phyloP scores from a whole-genome alignment of 92 coral and sea anemone species.

The Virgularia gustaviana region DNA sequence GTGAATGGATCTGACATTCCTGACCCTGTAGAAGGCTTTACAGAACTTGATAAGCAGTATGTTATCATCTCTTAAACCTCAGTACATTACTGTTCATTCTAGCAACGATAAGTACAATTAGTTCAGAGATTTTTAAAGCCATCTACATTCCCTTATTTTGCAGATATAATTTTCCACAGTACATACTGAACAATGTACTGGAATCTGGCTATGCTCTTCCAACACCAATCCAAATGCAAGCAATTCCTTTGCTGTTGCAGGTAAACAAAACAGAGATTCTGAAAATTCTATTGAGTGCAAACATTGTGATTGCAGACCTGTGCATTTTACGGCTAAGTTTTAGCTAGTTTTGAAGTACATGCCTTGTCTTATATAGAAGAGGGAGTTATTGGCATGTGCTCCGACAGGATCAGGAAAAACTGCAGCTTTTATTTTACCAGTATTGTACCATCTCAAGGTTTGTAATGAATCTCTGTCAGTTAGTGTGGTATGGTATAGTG shows the following conservation, averaged over 20 bases:
- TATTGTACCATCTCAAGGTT: constrained; percentile 83
- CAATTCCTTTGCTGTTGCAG: constrained; percentile 79
- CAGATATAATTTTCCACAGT: constrained; percentile 75
- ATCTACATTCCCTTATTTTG: not conserved
- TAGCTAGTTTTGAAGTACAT: no score
- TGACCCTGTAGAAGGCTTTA: constrained; percentile 68
- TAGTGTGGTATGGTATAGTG: no score
- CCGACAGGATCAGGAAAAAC: constrained; percentile 99
- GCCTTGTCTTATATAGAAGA: constrained; percentile 53
- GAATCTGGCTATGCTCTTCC: constrained; percentile 73
- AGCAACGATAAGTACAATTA: not conserved
- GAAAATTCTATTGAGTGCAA: not conserved
- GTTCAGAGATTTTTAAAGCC: not conserved
- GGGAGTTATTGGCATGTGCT: constrained; percentile 89
- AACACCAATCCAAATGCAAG: constrained; percentile 93
- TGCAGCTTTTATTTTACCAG: constrained; percentile 84
- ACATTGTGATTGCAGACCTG: not conserved
- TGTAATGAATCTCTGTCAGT: not conserved
- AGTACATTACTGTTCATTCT: not conserved
- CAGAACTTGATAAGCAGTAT: constrained; percentile 72
- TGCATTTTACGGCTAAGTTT: not conserved
- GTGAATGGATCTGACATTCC: constrained; percentile 92
- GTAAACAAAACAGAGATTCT: constrained; percentile 58
- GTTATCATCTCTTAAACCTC: not conserved
- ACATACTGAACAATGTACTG: constrained; percentile 63